Evolutionary conservation across 2,888 invertebrate species (phyloP), one percentile per base, ranked within the genome.

Genomic region (Ormia ochracea): DNA sequence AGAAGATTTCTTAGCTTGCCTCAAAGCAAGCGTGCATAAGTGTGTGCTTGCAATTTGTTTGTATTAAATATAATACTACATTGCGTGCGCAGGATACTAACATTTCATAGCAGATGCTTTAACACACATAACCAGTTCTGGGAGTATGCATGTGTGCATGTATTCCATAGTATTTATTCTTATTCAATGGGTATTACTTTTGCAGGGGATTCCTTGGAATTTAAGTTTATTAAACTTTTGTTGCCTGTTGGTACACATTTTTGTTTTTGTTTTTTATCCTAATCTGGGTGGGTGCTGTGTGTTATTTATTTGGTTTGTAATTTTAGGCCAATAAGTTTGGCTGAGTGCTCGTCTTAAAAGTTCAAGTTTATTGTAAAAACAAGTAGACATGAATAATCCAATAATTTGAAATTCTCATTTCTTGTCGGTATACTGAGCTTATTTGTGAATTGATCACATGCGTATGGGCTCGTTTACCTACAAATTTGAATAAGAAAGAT

Each of bases 31-130:
- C 48, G 58, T 14, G 9, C 26, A 59, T 10, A 33, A 28, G 26
- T 50, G 41, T 56, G 56, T 63, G 10, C 45, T 52, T 63, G 14
- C 58, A 21, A 12, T 50, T 65, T 72, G 45, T 36, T 61, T 19
- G 52, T 26, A 66, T 54, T 59, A 45, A 41, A 48, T 41, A 28
- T 38, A 28, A 56, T 70, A 17, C n/a, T 17, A 48, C 33, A 80
- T 63, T 80, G 80, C 80, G 80, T 80, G 80, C 80, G 80, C 80
- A 80, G 80, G 76, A 76, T 80, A 73, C 58, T 31, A 54, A 58
- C 6, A 58, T 61, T 75, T 41, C 28, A 61, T 61, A 45, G 19
- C 19, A 28, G 21, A 31, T 56, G 43, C 52, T 50, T 21, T 19
- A 63, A 4, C 21, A 38, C 36, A 38, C 23, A 23, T 7, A 26